Evolutionary conservation across 2,888 invertebrate species (phyloP).

Genomic region (Tuta absoluta): DNA sequence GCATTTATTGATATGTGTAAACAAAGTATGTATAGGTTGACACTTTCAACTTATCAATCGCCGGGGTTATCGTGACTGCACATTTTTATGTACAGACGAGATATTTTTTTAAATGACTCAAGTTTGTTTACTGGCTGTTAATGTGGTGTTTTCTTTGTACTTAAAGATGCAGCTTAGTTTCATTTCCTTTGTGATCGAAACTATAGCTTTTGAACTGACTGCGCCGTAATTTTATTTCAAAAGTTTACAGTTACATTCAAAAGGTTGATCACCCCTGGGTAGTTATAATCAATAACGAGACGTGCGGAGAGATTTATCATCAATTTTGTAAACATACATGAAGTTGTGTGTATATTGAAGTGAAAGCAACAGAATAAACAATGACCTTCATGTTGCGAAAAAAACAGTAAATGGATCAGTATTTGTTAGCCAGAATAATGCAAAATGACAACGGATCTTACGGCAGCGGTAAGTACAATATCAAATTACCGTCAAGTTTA

Average conservation of each 20-base stretch:
- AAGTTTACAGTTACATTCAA: constrained; percentile 4
- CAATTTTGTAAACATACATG: constrained; percentile 36
- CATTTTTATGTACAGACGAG: constrained; percentile 34
- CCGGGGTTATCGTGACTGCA: constrained; percentile 46
- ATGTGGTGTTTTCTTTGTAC: neutral
- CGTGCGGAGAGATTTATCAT: constrained; percentile 29
- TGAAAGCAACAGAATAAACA: constrained; percentile 17
- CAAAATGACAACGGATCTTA: constrained; percentile 71
- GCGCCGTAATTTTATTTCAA: neutral
- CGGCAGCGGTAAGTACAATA: constrained; percentile 67
- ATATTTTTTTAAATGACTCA: neutral
- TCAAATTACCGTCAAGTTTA: constrained; percentile 53
- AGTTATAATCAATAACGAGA: constrained; percentile 19
- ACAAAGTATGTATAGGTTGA: neutral
- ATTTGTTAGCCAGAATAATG: constrained; percentile 45
- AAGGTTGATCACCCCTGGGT: constrained; percentile 38
- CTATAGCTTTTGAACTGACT: neutral
- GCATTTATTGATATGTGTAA: neutral
- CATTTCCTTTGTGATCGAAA: neutral
- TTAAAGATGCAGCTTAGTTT: neutral
- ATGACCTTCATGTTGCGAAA: constrained; percentile 16
- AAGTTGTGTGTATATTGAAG: constrained; percentile 37
- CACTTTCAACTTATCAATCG: constrained; percentile 33
- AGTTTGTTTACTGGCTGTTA: neutral
- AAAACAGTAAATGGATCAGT: constrained; percentile 2